Conservation (phyloP, 2,888 invertebrate genomes). For the Deladenus siricidicola region DNA sequence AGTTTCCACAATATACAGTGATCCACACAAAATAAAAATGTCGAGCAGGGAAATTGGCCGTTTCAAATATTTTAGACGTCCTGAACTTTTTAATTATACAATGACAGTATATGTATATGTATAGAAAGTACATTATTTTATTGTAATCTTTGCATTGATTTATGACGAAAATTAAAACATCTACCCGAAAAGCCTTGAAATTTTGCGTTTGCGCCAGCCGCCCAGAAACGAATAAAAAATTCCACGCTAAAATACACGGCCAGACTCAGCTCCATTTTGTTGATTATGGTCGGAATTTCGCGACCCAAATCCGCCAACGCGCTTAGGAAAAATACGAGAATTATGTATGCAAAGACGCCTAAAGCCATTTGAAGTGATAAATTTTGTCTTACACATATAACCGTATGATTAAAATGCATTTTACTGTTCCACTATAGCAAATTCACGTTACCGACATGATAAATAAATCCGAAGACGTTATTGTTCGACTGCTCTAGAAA, state of each 20-base stretch:
- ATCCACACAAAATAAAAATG: conserved; percentile 36
- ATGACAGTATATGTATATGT: no score
- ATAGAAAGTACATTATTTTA: no score
- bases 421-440: neutral
- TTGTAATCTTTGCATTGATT: no score
- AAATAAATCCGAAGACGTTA: conserved; percentile 29
- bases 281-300: conserved; percentile 1
- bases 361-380: conserved; percentile 1
- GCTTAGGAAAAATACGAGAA: conserved; percentile 23
- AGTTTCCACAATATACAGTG: conserved; percentile 32
- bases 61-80: conserved; percentile 31
- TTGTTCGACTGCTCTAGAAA: conserved; percentile 37
- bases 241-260: conserved; percentile 40
- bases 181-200: conserved; percentile 35
- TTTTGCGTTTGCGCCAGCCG: conserved; percentile 40
- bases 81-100: conserved; percentile 25
- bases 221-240: conserved; percentile 40
- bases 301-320: conserved; percentile 18
- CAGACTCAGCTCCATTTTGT: conserved; percentile 33
- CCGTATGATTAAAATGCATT: neutral
- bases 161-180: no score
- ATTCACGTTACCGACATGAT: conserved; percentile 31
- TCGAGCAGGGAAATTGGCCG: conserved; percentile 38
- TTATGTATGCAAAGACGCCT: conserved; percentile 28
- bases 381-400: neutral